phyloP scores from a whole-genome alignment of 2,888 invertebrate species.

The Microplitis manilae region DNA sequence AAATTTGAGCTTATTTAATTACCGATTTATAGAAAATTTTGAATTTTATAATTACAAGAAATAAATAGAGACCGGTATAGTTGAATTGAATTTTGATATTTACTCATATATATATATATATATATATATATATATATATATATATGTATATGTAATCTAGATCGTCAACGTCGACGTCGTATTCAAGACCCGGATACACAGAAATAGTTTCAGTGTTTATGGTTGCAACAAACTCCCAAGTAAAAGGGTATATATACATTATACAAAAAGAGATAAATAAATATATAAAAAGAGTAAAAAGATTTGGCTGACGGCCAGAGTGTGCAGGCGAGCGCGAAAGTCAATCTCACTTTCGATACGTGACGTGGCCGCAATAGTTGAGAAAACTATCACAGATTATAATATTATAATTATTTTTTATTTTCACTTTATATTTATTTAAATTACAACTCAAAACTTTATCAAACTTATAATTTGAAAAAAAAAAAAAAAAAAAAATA shows the following conservation, averaged over 20 bases:
- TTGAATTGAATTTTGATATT: background rate
- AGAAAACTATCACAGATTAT: background rate
- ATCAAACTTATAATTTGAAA: background rate
- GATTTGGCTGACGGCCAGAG: slow-evolving; percentile 52
- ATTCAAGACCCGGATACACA: slow-evolving; percentile 62
- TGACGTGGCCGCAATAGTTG: slow-evolving; percentile 44
- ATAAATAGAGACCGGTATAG: background rate
- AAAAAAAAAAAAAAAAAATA: background rate
- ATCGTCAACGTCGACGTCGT: slow-evolving; percentile 36
- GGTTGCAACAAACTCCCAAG: slow-evolving; percentile 51
- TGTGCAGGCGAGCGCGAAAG: slow-evolving; percentile 54
- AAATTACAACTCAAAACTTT: too few relatives aligned
- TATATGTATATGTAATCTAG: slow-evolving; percentile 14
- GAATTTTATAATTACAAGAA: background rate
- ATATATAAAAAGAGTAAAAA: slow-evolving; percentile 33
- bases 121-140: slow-evolving; percentile 14
- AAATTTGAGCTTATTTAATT: too few relatives aligned
- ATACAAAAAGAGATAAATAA: slow-evolving; percentile 17
- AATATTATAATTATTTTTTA: background rate
- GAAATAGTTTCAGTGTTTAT: slow-evolving; percentile 56
- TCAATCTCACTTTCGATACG: slow-evolving; percentile 62
- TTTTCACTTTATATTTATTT: background rate
- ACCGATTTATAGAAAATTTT: too few relatives aligned
- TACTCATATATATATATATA: slow-evolving; percentile 5
- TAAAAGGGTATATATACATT: slow-evolving; percentile 44